phyloP scores from a whole-genome alignment of 2,888 invertebrate species.

The Gasteruption jaculator region DNA sequence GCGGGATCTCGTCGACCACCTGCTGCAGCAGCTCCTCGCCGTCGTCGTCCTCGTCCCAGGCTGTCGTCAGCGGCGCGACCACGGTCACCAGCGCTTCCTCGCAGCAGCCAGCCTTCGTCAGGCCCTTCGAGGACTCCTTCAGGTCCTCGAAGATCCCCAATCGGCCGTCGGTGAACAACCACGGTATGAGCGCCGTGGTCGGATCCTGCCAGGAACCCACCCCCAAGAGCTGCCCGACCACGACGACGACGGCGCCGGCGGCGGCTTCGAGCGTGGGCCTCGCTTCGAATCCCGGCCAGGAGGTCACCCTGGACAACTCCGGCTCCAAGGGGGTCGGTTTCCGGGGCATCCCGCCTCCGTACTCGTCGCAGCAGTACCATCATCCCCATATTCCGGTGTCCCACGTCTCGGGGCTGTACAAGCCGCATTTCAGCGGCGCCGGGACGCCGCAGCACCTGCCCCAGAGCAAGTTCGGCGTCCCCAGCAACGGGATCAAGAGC shows the following conservation, averaged over 20 bases:
- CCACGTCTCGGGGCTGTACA: constrained; percentile 38
- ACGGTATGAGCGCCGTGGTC: constrained; percentile 37
- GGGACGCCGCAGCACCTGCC: constrained; percentile 23
- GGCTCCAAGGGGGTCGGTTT: constrained; percentile 20
- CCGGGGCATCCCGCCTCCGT: constrained; percentile 31
- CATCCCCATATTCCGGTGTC: constrained; percentile 40
- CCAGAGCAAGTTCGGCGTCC: constrained; percentile 23
- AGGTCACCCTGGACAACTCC: constrained; percentile 20
- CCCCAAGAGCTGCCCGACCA: constrained; percentile 24
- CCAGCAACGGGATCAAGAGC: constrained; percentile 16
- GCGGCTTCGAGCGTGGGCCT: no score
- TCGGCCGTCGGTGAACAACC: constrained; percentile 35
- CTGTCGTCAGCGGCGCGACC: constrained; percentile 18
- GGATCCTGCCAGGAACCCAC: constrained; percentile 34
- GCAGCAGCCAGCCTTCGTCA: constrained; percentile 43
- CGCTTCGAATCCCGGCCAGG: constrained; percentile 8
- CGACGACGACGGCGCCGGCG: constrained; percentile 16
- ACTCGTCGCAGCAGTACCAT: constrained; percentile 36
- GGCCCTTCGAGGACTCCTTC: constrained; percentile 49
- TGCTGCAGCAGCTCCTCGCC: constrained; percentile 7
- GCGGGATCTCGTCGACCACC: constrained; percentile 8
- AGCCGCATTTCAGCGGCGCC: constrained; percentile 43
- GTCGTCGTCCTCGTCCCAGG: constrained; percentile 13
- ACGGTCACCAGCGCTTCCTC: constrained; percentile 20
- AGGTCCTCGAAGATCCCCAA: constrained; percentile 39